Base-by-base conservation (phyloP, 1,140 invertebrate genomes). In the Chironomus tepperi region DNA sequence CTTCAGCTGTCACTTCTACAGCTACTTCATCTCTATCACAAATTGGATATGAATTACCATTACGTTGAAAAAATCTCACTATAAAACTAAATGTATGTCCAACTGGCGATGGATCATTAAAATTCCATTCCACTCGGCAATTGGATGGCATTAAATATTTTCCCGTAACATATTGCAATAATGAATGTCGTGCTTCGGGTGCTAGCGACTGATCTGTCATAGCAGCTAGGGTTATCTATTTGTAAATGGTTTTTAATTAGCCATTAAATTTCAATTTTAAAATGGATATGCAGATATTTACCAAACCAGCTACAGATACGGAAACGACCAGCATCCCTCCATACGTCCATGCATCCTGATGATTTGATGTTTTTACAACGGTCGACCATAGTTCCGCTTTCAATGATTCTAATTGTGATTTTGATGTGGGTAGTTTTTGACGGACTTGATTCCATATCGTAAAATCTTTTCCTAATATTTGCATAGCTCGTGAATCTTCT, bases 21-120 rank as follows among this genome's bases (percentile, higher is more conserved):
- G 90, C 87, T 73, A 97, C 87, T 81, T 93, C 91, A 84, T 96
- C 94, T 74, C 91, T 92, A 85, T 95, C 92, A 83, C 93, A 95
- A 77, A 96, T 91, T 77, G 93, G 93, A 86, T 96, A 97, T 75
- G 94, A 92, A 79, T 94, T 91, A 21, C 94, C 93, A 80, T 96
- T 96, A 78, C 94, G 90, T 84, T 96, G 93, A 84, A 89, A 96
- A 84, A 96, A 96, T 87, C 94, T 85, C 73, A 96, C 90, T 74
- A 89, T 91, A 82, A 97, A 96, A 78, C 91, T 93, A 86, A 95
- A 91, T 5, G 93, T 95, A 80, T 91, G 92, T 10, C 94, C 95
- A 0, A 97, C 95, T 10, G 89, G 84, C 75, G 92, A 88, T 15
- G 94, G 94, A 81, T 96, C 93, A 73, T 89, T 86, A 94, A 94